Base-by-base conservation (phyloP, 1,140 invertebrate genomes). In the Solenopsis fugax region DNA sequence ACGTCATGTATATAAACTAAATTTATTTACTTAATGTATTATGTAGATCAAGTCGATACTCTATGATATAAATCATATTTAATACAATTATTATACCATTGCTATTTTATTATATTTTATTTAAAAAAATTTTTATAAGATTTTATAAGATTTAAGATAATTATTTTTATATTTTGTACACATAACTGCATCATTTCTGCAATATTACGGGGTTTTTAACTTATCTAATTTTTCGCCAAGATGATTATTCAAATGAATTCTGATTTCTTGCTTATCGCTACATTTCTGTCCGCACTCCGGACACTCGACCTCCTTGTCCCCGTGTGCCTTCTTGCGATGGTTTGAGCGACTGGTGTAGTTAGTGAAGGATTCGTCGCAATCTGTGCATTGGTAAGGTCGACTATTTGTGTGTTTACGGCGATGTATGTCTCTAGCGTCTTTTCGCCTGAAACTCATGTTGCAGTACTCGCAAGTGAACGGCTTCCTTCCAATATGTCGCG, bases 231-330 rank as follows among this genome's bases (percentile, higher is more conserved):
- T 90, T 76, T 92, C 91, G 5, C 87, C 82, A 4, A 92, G 34
- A 87, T 92, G 91, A 13, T 90, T 90, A n/a, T 91, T 92, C 45
- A 92, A 76, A 73, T 92, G 91, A 69, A 91, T 89, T 87, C 87
- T 87, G 34, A 92, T 82, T 80, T 91, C 88, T 34, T 90, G 89
- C 65, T 85, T 62, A 37, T 62, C 87, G n/a, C 13, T 72, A 41
- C 78, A 92, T 34, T 84, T 88, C 24, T 90, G 50, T 29, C 88
- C 78, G 65, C 91, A 92, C 13, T 92, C 91, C 1, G 85, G 85
- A 65, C 91, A 92, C 12, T 87, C 85, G 7, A 60, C 62, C 48
- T 92, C 77, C 4, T 85, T 85, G 45, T 91, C 76, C 4, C 81
- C 87, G 1, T 92, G 92, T 34, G 78, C 82, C 24, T 52, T 87